These are phyloP conservation scores for Drosophila prostipennis DNA, from an alignment of 2,888 invertebrate species.

Conservation along the genomic window DNA sequence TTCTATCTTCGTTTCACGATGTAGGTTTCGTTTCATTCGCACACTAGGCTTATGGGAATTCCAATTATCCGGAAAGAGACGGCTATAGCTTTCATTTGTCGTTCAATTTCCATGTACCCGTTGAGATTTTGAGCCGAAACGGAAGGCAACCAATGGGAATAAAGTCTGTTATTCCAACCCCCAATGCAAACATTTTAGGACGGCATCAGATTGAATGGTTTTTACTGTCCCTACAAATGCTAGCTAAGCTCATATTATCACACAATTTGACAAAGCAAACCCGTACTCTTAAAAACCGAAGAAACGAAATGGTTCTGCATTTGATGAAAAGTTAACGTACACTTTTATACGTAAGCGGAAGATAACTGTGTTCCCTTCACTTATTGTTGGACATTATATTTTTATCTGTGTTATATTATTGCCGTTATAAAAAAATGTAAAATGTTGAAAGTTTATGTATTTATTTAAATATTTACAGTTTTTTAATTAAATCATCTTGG, in stretches of 20 bases:
- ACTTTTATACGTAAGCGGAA: too few species aligned
- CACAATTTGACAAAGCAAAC: conserved; percentile 68
- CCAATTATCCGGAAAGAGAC: conserved; percentile 9
- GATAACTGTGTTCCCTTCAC: too few species aligned
- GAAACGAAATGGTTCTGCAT: conserved; percentile 49
- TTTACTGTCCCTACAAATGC: conserved; percentile 59
- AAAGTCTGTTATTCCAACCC: conserved; percentile 50
- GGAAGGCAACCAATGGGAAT: conserved; percentile 53
- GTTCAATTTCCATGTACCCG: conserved; percentile 12
- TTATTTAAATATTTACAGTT: too few species aligned
- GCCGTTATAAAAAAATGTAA: too few species aligned
- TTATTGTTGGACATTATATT: too few species aligned
- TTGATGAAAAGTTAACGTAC: too few species aligned
- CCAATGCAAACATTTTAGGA: conserved; percentile 54
- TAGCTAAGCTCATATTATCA: conserved; percentile 76
- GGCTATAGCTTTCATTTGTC: conserved; percentile 11
- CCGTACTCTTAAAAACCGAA: conserved; percentile 51
- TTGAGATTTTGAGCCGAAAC: conserved; percentile 16
- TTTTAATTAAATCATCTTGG: too few species aligned
- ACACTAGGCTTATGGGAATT: neutral
- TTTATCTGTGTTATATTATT: too few species aligned
- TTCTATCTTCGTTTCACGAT: conserved; percentile 38
- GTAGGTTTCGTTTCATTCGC: conserved; percentile 44
- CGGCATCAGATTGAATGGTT: conserved; percentile 63
- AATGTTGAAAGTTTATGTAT: too few species aligned